Conservation (phyloP, 2,888 invertebrate species). For the Drosophila anomalata region DNA sequence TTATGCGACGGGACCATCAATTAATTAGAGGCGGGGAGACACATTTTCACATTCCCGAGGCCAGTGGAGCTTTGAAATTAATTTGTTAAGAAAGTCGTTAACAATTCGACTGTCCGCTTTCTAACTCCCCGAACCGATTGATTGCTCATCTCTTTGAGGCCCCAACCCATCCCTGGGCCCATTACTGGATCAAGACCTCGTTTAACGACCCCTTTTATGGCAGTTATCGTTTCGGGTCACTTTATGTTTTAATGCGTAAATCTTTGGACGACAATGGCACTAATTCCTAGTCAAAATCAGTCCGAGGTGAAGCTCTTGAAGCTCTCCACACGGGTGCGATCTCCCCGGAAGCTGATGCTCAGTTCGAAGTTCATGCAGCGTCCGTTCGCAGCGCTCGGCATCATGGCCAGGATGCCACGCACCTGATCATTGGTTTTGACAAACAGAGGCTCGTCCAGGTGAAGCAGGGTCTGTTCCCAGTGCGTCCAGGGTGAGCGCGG, state of each 20-base stretch:
- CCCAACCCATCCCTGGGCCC: constrained; percentile 17
- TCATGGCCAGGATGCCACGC: constrained; percentile 35
- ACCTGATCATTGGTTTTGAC: constrained; percentile 44
- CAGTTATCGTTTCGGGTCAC: constrained; percentile 45
- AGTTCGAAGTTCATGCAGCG: constrained; percentile 44
- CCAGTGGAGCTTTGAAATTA: constrained; percentile 49
- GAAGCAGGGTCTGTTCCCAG: constrained; percentile 53
- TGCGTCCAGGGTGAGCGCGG: constrained; percentile 51
- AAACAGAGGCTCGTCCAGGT: constrained; percentile 38
- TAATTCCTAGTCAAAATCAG: neutral
- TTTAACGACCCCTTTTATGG: constrained; percentile 63
- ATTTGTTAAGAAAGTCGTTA: constrained; percentile 74
- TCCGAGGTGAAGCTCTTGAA: constrained; percentile 32
- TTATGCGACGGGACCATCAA: constrained; percentile 71
- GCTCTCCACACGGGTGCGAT: constrained; percentile 14
- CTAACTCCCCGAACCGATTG: constrained; percentile 49
- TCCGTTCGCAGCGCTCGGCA: constrained; percentile 18
- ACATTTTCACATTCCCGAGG: constrained; percentile 62
- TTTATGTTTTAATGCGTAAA: constrained; percentile 36
- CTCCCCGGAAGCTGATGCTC: constrained; percentile 30
- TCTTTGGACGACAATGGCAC: neutral
- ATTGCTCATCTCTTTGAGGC: constrained; percentile 17
- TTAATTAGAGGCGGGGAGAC: constrained; percentile 66
- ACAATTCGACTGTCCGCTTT: constrained; percentile 65
- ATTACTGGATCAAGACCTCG: constrained; percentile 29